These are phyloP conservation scores for Haemorhous mexicanus DNA, from an alignment of 2,113 vertebrate species.

Conservation along the genomic window DNA sequence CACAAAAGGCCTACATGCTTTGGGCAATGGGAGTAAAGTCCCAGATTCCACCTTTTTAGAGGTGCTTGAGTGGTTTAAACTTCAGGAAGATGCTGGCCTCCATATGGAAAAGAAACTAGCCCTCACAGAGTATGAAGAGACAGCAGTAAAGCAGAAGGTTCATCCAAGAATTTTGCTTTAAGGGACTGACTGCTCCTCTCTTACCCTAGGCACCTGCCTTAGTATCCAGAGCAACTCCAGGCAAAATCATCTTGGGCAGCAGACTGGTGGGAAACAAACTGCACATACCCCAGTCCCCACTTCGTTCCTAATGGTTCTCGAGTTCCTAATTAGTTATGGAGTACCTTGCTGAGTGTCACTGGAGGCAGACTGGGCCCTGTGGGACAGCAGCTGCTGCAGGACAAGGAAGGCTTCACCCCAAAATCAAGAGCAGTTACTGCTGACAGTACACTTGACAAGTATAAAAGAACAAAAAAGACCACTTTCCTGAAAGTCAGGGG, in stretches of 20 bases:
- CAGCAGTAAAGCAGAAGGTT: not conserved
- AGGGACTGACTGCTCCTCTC: not conserved
- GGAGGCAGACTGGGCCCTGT: not conserved
- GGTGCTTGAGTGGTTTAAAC: not conserved
- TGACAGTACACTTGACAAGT: not conserved
- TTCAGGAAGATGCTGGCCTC: not conserved
- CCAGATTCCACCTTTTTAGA: not conserved
- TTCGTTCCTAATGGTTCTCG: not conserved
- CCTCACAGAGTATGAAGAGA: not conserved
- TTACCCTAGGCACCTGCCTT: not conserved
- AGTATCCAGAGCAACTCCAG: not conserved
- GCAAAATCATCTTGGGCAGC: not conserved
- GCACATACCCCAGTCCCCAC: fast-evolving
- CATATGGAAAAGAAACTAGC: not conserved
- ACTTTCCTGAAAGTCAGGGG: not conserved
- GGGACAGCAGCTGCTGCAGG: not conserved
- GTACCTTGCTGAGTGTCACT: not conserved
- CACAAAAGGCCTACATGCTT: not conserved
- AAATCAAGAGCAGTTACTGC: not conserved
- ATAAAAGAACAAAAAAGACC: not conserved
- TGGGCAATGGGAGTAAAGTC: not conserved
- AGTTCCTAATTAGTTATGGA: not conserved
- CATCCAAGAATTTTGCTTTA: not conserved
- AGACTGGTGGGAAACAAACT: not conserved
- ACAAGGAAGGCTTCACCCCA: not conserved